Evolutionary conservation across 2,113 vertebrate genomes (phyloP).

Genomic region (Sapajus apella): DNA sequence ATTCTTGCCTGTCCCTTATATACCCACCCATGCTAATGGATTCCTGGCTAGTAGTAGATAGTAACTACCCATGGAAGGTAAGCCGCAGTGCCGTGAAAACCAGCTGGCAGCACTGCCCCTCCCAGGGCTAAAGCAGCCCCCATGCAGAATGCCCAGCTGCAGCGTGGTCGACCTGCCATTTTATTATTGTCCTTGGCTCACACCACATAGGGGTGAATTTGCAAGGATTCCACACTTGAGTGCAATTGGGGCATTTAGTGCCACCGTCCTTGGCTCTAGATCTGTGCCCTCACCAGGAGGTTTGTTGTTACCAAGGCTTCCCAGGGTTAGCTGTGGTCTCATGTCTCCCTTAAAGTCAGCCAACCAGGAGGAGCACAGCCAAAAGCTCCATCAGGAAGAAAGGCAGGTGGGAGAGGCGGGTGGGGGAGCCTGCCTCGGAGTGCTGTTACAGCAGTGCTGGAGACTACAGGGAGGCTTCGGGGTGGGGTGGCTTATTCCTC

Average conservation of each 20-base stretch:
- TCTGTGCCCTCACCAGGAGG: background rate
- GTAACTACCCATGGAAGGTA: background rate
- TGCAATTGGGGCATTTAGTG: background rate
- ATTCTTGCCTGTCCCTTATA: background rate
- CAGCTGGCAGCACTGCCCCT: background rate
- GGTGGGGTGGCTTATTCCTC: constrained; percentile 70
- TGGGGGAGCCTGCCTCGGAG: background rate
- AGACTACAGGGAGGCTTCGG: constrained; percentile 21
- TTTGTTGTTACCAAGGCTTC: background rate
- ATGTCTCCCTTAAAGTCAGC: background rate
- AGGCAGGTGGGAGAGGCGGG: background rate
- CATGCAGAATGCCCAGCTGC: background rate
- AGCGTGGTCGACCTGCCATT: background rate
- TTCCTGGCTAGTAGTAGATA: background rate
- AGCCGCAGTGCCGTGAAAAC: background rate
- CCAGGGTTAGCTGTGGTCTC: background rate
- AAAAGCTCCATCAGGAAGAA: background rate
- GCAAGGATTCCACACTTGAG: background rate
- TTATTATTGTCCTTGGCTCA: background rate
- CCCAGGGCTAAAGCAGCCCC: background rate
- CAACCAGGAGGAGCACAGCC: background rate
- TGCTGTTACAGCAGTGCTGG: background rate
- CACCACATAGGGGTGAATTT: background rate
- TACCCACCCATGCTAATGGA: background rate
- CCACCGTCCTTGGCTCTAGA: background rate